These are phyloP conservation scores for Salvator merianae DNA, from an alignment of 2,113 vertebrate species.

Conservation along the genomic window DNA sequence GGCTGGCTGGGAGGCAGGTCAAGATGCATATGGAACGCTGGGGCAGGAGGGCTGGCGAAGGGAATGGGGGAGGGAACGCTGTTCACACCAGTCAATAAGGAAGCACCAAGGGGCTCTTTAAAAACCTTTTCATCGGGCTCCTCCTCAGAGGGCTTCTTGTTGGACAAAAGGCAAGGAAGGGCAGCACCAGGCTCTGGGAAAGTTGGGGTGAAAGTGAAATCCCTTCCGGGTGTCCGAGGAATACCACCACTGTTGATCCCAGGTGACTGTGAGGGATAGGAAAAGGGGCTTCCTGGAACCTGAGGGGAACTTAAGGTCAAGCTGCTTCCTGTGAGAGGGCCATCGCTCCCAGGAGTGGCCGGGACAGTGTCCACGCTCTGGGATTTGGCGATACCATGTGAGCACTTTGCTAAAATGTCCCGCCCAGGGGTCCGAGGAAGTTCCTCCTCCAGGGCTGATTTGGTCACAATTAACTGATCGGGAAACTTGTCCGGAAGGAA, in stretches of 20 bases:
- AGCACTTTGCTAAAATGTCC: conserved; percentile 80
- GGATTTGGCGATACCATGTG: conserved; percentile 81
- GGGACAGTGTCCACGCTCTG: conserved; percentile 91
- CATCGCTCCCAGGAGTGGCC: conserved; percentile 87
- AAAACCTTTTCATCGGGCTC: conserved; percentile 83
- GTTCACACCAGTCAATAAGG: conserved; percentile 67
- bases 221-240: conserved; percentile 93
- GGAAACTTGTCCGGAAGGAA: conserved; percentile 67
- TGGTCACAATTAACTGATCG: conserved; percentile 63
- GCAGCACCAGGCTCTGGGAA: conserved; percentile 88
- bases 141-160: conserved; percentile 85
- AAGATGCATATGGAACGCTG: conserved; percentile 66
- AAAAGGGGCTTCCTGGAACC: conserved; percentile 92
- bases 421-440: conserved; percentile 91
- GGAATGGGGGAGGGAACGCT: conserved; percentile 71
- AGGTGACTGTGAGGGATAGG: conserved; percentile 92
- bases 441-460: conserved; percentile 86
- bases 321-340: conserved; percentile 86
- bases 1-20: conserved; percentile 61
- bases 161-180: conserved; percentile 72
- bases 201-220: conserved; percentile 91
- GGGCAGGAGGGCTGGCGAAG: conserved; percentile 66
- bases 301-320: conserved; percentile 89
- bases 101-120: conserved; percentile 82
- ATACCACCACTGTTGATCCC: conserved; percentile 88